A percentile compares a stretch with the other conserved stretches of the same genome.
Evolutionary conservation across 2,888 invertebrate genomes (phyloP).

Genomic region (Coronaproctus castanopsis): DNA sequence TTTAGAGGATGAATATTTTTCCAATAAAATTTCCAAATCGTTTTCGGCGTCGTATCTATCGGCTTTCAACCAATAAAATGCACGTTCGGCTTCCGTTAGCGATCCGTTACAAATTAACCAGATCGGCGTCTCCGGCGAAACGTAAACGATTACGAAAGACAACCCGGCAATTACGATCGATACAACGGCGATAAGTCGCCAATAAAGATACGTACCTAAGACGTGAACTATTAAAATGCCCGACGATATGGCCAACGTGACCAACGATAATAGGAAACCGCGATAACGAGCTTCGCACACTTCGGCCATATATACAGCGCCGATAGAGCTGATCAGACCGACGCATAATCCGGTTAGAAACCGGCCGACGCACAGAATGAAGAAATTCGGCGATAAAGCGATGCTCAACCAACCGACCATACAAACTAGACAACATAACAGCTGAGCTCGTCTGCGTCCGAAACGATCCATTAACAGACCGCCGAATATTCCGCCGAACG

Average conservation of each 20-base stretch:
- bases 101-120: constrained; percentile 43
- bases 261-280: constrained; percentile 40
- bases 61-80: constrained; percentile 33
- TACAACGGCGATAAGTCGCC: constrained; percentile 38
- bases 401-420: constrained; percentile 39
- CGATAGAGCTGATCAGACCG: constrained; percentile 35
- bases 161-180: constrained; percentile 33
- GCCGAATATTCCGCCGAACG: constrained; percentile 37
- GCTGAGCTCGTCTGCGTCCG: constrained; percentile 37
- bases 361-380: constrained; percentile 33
- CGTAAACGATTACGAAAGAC: constrained; percentile 31
- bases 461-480: constrained; percentile 39
- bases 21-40: not conserved
- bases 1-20: no score
- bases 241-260: constrained; percentile 39
- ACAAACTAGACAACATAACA: constrained; percentile 34
- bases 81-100: constrained; percentile 34
- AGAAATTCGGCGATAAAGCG: constrained; percentile 28
- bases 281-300: constrained; percentile 38
- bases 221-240: constrained; percentile 42
- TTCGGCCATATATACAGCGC: constrained; percentile 39
- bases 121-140: constrained; percentile 44
- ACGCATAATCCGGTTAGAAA: constrained; percentile 35
- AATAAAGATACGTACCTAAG: constrained; percentile 41
- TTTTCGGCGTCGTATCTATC: not conserved